Evolutionary conservation across 2,797 vertebrate genomes (phyloP).

Genomic region (Enteromius treurensis): DNA sequence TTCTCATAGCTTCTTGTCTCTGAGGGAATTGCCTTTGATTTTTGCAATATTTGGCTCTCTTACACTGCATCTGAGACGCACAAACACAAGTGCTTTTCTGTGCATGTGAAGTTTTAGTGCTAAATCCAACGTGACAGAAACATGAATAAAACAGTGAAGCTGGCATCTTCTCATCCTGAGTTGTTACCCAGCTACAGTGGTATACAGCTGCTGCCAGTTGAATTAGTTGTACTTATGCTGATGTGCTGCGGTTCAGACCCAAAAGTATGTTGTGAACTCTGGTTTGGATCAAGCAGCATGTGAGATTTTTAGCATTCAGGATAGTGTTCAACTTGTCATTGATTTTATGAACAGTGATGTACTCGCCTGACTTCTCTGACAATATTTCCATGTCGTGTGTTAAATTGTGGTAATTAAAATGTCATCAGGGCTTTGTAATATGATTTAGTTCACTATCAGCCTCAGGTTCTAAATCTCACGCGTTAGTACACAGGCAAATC

Average conservation of each 20-base stretch:
- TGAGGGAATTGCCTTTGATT: not conserved
- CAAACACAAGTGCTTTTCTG: slow-evolving; percentile 14
- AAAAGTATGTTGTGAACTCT: not conserved
- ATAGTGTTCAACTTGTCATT: not conserved
- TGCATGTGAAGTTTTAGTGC: slow-evolving; percentile 2
- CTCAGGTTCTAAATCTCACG: slow-evolving; percentile 25
- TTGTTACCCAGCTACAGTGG: not conserved
- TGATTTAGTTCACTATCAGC: slow-evolving; percentile 31
- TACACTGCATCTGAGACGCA: not conserved
- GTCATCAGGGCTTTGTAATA: slow-evolving; percentile 42
- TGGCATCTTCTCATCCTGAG: slow-evolving; percentile 3
- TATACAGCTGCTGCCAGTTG: slow-evolving; percentile 4
- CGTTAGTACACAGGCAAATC: slow-evolving; percentile 45
- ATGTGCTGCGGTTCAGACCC: not conserved
- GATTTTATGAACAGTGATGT: not conserved
- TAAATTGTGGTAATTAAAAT: slow-evolving; percentile 42
- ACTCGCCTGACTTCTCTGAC: not conserved
- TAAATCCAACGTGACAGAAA: slow-evolving; percentile 24
- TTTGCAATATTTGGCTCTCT: slow-evolving; percentile 3
- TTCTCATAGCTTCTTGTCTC: not conserved
- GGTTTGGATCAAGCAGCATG: not conserved
- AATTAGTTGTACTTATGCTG: not conserved
- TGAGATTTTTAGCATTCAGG: slow-evolving; percentile 7
- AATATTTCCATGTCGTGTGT: slow-evolving; percentile 30
- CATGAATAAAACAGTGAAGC: slow-evolving; percentile 35